Evolutionary conservation across 2,888 invertebrate species (phyloP), one percentile per base, ranked within the genome.

Genomic region (Heliothis peltigera): DNA sequence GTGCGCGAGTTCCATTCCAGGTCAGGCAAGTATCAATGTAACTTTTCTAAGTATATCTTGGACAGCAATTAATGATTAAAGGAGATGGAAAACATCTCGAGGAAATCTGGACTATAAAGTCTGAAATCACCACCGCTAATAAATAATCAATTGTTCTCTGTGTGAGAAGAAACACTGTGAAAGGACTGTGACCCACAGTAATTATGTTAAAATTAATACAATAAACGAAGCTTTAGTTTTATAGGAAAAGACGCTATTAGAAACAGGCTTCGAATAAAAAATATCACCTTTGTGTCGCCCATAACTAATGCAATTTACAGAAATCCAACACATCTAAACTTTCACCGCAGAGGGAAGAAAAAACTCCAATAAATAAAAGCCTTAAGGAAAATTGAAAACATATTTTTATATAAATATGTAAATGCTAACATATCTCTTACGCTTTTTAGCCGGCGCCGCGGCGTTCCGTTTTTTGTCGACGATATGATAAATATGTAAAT

Each of bases 341-440:
- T 68, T 39, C 42, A 44, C 60, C 39, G 19, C 39, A 44, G 15
- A 7, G 25, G 7, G 15, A 44, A 54, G 56, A 61, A 69, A 59
- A 56, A 76, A 60, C 53, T 53, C 56, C 19, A 64, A 77, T 77
- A 81, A 79, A 68, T 81, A 70, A 71, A 71, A 77, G 70, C 64
- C 42, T 49, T 55, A 32, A 70, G 71, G 79, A 79, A 82, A 82
- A 82, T 83, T 80, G 78, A 75, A 79, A 74, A 78, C 77, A 78
- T 76, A 57, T 72, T 73, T 71, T 56, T 63, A 59, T 77, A 73
- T 80, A 77, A 80, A 82, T 83, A 83, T 83, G 82, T 71, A 83
- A 82, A 83, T 82, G 51, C 17, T 60, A 70, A 73, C 79, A 77
- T 77, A 80, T 75, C 79, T 79, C 72, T 32, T 32, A 65, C 66